Percentiles rank a stretch among this genome's conserved stretches.
Evolutionary conservation across 2,113 vertebrate species (phyloP).

Genomic region (Zosterops borbonicus): DNA sequence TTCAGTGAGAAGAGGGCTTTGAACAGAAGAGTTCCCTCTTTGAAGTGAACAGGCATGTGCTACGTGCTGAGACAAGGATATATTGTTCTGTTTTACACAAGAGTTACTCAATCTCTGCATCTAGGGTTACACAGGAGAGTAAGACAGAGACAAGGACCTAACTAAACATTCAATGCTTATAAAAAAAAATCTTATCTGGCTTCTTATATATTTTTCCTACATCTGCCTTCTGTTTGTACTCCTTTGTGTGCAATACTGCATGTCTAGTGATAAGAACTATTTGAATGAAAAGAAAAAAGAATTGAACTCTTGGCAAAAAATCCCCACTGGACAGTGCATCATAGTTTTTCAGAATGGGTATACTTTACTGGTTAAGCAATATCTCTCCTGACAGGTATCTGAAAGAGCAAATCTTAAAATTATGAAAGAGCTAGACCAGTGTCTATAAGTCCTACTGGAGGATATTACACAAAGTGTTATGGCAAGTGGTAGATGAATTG

Average conservation of each 20-base stretch:
- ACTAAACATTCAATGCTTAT: neutral
- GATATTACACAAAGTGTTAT: neutral
- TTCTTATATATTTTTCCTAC: neutral
- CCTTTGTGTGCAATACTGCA: neutral
- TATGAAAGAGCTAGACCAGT: neutral
- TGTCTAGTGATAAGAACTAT: neutral
- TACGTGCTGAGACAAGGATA: neutral
- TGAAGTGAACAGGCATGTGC: neutral
- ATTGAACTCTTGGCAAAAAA: neutral
- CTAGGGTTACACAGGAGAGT: conserved; percentile 4
- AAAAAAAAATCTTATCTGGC: neutral
- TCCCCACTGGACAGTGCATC: neutral
- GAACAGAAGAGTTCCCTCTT: conserved; percentile 3
- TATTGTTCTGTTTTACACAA: neutral
- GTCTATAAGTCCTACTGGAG: neutral
- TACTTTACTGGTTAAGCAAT: neutral
- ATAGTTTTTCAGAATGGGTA: neutral
- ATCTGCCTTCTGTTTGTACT: neutral
- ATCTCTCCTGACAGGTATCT: neutral
- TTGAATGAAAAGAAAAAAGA: neutral
- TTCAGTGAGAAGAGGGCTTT: neutral
- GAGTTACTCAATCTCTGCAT: neutral
- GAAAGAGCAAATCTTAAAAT: neutral
- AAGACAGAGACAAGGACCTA: neutral
- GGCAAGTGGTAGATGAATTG: neutral